Evolutionary conservation across 2,113 vertebrate genomes (phyloP), one percentile per base, ranked within the genome.

Genomic region (Pygathrix nemaeus): DNA sequence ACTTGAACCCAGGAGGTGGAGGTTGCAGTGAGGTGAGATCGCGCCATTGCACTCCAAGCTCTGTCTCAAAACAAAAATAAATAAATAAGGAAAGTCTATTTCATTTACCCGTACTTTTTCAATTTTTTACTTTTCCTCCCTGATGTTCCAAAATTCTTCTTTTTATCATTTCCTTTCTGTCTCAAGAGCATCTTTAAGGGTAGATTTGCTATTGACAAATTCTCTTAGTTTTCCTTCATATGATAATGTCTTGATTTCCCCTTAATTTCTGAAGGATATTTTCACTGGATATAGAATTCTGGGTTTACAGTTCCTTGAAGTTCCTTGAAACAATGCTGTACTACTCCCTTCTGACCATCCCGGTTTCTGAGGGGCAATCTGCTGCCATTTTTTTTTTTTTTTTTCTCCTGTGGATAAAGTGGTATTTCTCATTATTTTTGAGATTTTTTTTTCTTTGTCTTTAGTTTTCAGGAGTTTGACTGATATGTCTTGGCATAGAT

Each of bases 361-460:
- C 8, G 9, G 27, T 61, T 55, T 50, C 25, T 50, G 20, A 27
- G 3, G 20, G 68, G 48, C 55, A 82, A 45, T 43, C 38, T 32
- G 38, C 79, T 40, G 8, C 38, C 20, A 55, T 57, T 70, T 55
- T 27, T 25, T 17, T 38, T 38, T 38, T 57, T 38, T 57, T 32
- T 38, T 55, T 72, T 57, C 52, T 48, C 61, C 30, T 45, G 38
- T 14, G 80, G 84, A 16, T 17, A 68, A 81, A 13, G 35, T 40
- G 40, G 35, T 8, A 1, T 35, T 61, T 75, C 52, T 43, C 7
- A 27, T 2, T 20, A 2, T 5, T 73, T 40, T 45, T 55, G 25
- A 64, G 32, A 27, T 50, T 82, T 52, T 64, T 94, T 94, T 43
- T 75, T 14, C 23, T 43, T 75, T 75, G 72, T 87, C 21, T 68